phyloP scores from a whole-genome alignment of 2,113 vertebrate species.

The Myiopsitta monachus region DNA sequence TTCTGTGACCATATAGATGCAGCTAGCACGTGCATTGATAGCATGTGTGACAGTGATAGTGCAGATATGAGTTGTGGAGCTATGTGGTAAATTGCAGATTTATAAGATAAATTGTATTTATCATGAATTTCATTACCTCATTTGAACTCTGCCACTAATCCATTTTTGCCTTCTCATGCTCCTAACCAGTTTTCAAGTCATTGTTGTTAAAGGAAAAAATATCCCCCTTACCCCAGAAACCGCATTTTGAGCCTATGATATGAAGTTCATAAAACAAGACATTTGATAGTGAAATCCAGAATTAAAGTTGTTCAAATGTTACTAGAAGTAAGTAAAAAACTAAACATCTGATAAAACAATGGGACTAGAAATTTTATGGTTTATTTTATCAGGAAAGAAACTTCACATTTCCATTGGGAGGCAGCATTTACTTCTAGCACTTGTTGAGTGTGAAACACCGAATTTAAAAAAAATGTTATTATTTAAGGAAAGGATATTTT shows the following conservation, averaged over 20 bases:
- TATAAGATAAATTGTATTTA: background rate
- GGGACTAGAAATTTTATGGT: background rate
- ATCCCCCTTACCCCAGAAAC: background rate
- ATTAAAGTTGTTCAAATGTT: background rate
- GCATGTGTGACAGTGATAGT: background rate
- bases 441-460: background rate
- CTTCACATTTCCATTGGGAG: constrained; percentile 43
- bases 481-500: background rate
- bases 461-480: background rate
- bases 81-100: background rate
- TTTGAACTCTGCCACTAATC: background rate
- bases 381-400: background rate
- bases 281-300: background rate
- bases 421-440: constrained; percentile 50
- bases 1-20: background rate
- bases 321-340: background rate
- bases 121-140: background rate
- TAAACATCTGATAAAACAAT: background rate
- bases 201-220: background rate
- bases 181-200: background rate
- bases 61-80: background rate
- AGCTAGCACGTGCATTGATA: background rate
- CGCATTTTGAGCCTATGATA: background rate
- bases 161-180: background rate
- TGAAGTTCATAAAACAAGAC: background rate